Evolutionary conservation across 2,797 vertebrate species (phyloP), one percentile per base, ranked within the genome.

Genomic region (Oreochromis grahami): DNA sequence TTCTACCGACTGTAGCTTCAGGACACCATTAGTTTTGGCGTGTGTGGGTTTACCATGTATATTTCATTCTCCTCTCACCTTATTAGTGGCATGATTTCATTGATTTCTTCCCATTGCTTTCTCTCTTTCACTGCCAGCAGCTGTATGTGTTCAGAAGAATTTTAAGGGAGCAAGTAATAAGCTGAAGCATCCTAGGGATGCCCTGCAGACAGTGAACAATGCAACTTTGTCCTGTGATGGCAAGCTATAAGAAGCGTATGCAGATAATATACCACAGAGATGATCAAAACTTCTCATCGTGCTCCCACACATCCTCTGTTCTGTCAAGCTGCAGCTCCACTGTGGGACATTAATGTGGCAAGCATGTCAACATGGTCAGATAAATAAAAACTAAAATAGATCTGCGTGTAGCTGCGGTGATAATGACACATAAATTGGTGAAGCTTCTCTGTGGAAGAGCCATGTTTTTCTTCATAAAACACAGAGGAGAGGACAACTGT

Each of bases 201-300:
- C 78, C 79, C 86, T 77, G 43, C 79, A 80, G 81, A 83, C 51
- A 87, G 80, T 24, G 83, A 86, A 81, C 34, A 14, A 77, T 17
- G 77, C 84, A 89, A 91, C 89, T 89, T 87, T 78, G 87, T 91
- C 84, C 91, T 3, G 45, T 2, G 24, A 85, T 79, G 92, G 83
- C 78, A 82, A 88, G 93, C 89, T 86, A 85, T 52, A n/a, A 50
- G 77, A 91, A 88, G 68, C 43, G 51, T 32, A 48, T 82, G 83
- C 77, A 78, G 76, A 60, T 72, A 65, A 90, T 82, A 88, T 63
- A 91, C 80, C 80, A 87, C 79, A 82, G 91, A 92, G 85, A 95
- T 94, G 94, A 96, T 96, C 93, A 95, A 96, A 96, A 95, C 84
- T 32, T 87, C 84, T 80, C 86, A 76, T 87, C 80, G 76, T 51